phyloP scores from a whole-genome alignment of 2,797 vertebrate genomes.

The Pipistrellus nathusii region DNA sequence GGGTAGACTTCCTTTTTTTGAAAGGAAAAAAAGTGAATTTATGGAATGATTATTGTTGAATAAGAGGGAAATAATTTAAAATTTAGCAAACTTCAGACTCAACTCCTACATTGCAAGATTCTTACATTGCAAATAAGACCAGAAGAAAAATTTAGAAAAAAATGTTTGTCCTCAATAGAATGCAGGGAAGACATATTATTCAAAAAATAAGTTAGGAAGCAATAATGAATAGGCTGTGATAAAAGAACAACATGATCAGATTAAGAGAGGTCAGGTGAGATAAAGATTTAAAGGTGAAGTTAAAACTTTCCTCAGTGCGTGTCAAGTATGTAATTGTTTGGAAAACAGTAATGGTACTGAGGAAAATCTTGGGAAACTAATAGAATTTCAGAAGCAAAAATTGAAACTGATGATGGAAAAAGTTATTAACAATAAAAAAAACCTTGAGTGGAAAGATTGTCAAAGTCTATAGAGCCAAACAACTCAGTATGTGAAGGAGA shows the following conservation, averaged over 20 bases:
- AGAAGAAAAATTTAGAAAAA: background rate
- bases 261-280: background rate
- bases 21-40: background rate
- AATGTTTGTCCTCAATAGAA: background rate
- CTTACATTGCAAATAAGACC: background rate
- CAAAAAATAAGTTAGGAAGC: background rate
- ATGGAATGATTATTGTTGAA: background rate
- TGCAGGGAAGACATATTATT: background rate
- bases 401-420: background rate
- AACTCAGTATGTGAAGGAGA: background rate
- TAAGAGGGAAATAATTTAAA: background rate
- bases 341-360: background rate
- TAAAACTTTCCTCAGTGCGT: background rate
- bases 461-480: background rate
- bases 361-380: background rate
- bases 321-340: background rate
- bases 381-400: slow-evolving; percentile 5
- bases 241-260: background rate
- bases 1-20: background rate
- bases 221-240: background rate
- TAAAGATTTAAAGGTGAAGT: background rate
- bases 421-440: background rate
- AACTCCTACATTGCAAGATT: background rate
- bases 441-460: background rate
- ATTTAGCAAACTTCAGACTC: background rate